Evolutionary conservation across 2,113 vertebrate species (phyloP), one percentile per base, ranked within the genome.

Genomic region (Corapipo altera): DNA sequence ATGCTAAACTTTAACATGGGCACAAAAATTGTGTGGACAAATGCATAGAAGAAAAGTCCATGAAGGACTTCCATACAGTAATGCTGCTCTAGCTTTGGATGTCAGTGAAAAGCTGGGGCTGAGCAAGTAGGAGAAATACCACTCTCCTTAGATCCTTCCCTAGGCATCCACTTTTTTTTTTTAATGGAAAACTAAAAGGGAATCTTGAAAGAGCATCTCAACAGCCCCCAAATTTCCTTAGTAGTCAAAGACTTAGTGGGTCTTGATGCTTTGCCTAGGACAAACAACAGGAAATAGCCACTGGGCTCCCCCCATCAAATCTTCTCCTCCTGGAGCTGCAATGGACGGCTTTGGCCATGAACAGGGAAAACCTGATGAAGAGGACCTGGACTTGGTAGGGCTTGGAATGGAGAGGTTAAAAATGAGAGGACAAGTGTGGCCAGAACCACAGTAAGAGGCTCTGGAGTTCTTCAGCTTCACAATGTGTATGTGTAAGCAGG

Each of bases 401-500:
- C 9, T 33, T 88, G 54, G 37, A 85, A 70, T 30, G 13, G 30
- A 48, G 35, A 79, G 15, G 13, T 54, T 69, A 66, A 61, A 70
- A 89, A 54, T 49, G 12, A 57, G 26, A 4, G 8, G 15, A 37
- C 6, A 26, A 54, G 37, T 33, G 28, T 26, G 33, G 11, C 39
- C 57, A 79, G 59, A 94, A 70, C 33, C 12, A 57, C 66, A 43
- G 11, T 17, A 75, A 69, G 74, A 72, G 39, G 26, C 23, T 84
- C 46, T 85, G 70, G 52, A 75, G 6, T 8, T 83, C 66, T 93
- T 73, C 57, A 55, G 52, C 48, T 84, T 82, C 39, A 2, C 2
- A 44, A 8, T 0, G 0, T 41, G 22, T 20, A n/a, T 2, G 0
- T 33, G 11, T 72, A 73, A 93, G 58, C 15, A 79, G 58, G 17